phyloP scores from a whole-genome alignment of 2,113 vertebrate species.

The Aegithalos caudatus region DNA sequence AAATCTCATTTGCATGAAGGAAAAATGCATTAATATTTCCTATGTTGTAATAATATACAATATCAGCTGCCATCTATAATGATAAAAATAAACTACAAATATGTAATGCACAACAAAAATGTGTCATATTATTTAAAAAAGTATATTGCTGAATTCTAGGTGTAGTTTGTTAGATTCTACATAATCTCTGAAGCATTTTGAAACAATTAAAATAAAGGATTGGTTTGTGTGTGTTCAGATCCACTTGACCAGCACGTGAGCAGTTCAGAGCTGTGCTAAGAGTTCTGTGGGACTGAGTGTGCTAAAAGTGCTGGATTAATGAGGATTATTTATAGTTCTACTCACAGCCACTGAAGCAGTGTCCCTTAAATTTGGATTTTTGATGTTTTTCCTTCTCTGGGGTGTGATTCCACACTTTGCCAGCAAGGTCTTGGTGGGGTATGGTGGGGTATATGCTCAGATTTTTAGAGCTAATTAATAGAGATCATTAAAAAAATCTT shows the following conservation, averaged over 20 bases:
- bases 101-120: background rate
- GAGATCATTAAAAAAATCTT: background rate
- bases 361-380: background rate
- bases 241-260: background rate
- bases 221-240: background rate
- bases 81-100: background rate
- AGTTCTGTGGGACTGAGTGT: background rate
- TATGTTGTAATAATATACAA: background rate
- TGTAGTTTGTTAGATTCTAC: background rate
- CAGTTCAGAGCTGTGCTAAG: background rate
- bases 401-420: background rate
- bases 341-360: background rate
- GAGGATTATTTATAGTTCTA: background rate
- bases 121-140: background rate
- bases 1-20: background rate
- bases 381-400: background rate
- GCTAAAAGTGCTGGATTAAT: background rate
- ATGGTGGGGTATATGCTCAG: rapidly evolving
- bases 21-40: background rate
- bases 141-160: background rate
- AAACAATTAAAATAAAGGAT: background rate
- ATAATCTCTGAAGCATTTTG: background rate
- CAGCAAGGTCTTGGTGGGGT: background rate
- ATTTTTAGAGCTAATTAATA: background rate
- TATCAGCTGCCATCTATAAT: background rate